Evolutionary conservation across 2,888 invertebrate species (phyloP), one percentile per base, ranked within the genome.

Genomic region (Xestoiulus laeticollis): DNA sequence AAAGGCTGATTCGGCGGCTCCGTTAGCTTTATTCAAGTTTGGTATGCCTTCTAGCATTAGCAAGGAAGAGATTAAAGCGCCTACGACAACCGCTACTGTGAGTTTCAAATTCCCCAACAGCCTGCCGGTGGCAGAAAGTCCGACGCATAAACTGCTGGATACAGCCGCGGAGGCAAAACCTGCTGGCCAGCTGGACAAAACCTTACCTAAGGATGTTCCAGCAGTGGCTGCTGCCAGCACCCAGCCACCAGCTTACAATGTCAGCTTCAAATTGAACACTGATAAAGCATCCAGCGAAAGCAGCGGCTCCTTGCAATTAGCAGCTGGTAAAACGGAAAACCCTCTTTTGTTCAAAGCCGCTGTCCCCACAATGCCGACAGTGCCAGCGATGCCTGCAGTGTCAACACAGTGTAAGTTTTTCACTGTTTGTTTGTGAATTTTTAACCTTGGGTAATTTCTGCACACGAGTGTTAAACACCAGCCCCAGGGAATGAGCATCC

Each of bases 11-110:
- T 8, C 85, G 1, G 26, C 85, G 0, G 48, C 85, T 16, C 16
- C 85, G n/a, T 16, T 32, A 26, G 30, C 53, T 22, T 19, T n/a
- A 6, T 44, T 86, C 33, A 86, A 44, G 59, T 87, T 87, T 82
- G 82, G 87, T 22, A 1, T 87, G 19, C 26, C 87, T 14, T n/a
- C 26, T 5, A 68, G 1, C 30, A 30, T 19, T 16, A 12, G 1
- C 3, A 59, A 33, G 16, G 32, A 48, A 3, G 33, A 26, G n/a
- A 2, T n/a, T 16, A 44, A 30, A 44, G 43, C 85, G 3, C 0
- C 85, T 12, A 82, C 82, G 0, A n/a, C 26, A 5, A 16, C 82
- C 3, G 82, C 12, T 1, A 10, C 32, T 8, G 59, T 19, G 0
- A n/a, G 59, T 59, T 59, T 59, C 59, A 59, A 59, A n/a, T 59